phyloP scores from a whole-genome alignment of 2,113 vertebrate genomes.

The Kryptolebias marmoratus region DNA sequence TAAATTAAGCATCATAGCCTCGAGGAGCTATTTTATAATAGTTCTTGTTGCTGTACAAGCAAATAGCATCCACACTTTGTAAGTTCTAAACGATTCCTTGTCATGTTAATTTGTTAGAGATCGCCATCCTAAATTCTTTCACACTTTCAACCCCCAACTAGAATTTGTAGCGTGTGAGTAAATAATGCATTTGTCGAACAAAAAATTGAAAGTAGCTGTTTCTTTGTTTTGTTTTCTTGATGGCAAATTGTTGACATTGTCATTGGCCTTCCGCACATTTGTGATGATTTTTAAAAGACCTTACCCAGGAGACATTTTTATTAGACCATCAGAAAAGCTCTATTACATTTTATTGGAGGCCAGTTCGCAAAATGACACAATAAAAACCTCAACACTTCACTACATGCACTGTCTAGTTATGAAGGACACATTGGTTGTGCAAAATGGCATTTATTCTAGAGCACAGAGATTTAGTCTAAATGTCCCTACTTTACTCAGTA shows the following conservation, averaged over 20 bases:
- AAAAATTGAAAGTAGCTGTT: not conserved
- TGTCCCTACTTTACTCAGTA: not conserved
- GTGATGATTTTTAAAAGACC: constrained; percentile 26
- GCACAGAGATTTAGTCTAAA: constrained; percentile 22
- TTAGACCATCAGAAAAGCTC: constrained; percentile 21
- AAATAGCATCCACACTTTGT: not conserved
- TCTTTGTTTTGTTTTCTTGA: not conserved
- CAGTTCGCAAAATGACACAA: constrained; percentile 26
- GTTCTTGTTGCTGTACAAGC: not conserved
- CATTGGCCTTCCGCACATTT: constrained; percentile 5
- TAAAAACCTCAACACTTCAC: constrained; percentile 1
- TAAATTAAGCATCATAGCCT: no score
- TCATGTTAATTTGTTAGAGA: not conserved
- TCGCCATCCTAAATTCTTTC: not conserved
- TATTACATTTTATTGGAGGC: constrained; percentile 32
- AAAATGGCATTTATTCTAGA: not conserved
- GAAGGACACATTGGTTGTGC: constrained; percentile 2
- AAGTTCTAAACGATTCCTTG: not conserved
- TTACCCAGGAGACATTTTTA: constrained; percentile 40
- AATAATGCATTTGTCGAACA: not conserved
- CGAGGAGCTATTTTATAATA: not conserved
- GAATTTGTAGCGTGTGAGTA: not conserved
- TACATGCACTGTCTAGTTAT: not conserved
- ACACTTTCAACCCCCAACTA: not conserved
- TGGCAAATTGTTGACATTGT: constrained; percentile 14